phyloP scores from a whole-genome alignment of 1,140 invertebrate genomes.

The Colletes gigas region DNA sequence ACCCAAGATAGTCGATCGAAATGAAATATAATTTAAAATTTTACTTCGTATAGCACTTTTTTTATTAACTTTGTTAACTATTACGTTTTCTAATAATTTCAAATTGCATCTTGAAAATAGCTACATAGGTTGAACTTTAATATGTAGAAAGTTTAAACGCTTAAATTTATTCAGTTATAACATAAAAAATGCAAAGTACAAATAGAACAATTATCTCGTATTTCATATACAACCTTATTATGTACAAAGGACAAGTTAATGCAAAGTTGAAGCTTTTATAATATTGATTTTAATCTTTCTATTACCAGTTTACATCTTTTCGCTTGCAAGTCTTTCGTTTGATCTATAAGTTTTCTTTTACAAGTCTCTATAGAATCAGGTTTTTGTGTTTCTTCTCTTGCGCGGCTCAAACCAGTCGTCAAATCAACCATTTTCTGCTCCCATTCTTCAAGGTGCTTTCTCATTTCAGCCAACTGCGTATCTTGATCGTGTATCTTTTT shows the following conservation, averaged over 20 bases:
- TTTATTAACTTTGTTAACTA: not conserved
- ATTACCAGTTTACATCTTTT: slow-evolving; percentile 80
- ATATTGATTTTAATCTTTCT: slow-evolving; percentile 72
- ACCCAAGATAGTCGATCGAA: not conserved
- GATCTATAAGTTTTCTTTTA: slow-evolving; percentile 73
- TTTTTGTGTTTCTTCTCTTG: slow-evolving; percentile 78
- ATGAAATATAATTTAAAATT: not conserved
- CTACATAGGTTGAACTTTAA: slow-evolving; percentile 15
- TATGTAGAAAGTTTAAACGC: slow-evolving; percentile 22
- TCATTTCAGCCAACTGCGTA: slow-evolving; percentile 80
- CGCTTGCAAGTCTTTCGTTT: slow-evolving; percentile 72
- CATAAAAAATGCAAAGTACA: slow-evolving; percentile 49
- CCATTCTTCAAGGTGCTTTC: slow-evolving; percentile 82
- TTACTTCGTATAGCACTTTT: not conserved
- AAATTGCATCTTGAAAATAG: not conserved
- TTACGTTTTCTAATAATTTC: slow-evolving; percentile 1
- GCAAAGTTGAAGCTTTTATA: slow-evolving; percentile 51
- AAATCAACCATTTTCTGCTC: slow-evolving; percentile 82
- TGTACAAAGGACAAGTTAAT: slow-evolving; percentile 49
- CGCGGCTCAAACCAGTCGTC: slow-evolving; percentile 80
- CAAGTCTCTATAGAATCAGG: slow-evolving; percentile 70
- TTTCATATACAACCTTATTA: slow-evolving; percentile 30
- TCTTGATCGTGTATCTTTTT: slow-evolving; percentile 81
- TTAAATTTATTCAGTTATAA: slow-evolving; percentile 37
- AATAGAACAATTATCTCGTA: slow-evolving; percentile 33